phyloP scores from a whole-genome alignment of 2,797 vertebrate species.

The Hemitrygon akajei region DNA sequence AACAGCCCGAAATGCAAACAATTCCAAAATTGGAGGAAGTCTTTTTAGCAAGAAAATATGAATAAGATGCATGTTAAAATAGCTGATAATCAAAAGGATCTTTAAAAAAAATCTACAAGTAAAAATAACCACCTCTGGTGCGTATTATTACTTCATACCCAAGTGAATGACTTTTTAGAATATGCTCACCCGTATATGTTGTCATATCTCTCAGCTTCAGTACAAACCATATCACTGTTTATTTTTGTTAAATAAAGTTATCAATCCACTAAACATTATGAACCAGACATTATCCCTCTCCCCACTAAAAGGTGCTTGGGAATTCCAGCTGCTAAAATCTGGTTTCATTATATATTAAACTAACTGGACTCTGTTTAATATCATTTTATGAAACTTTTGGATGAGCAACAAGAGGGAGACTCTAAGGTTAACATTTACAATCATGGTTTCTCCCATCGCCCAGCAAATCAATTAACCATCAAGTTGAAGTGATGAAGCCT shows the following conservation, averaged over 20 bases:
- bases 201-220: not conserved
- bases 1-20: conserved; percentile 8
- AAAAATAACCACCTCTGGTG: not conserved
- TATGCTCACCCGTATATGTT: not conserved
- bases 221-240: not conserved
- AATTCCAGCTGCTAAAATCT: not conserved
- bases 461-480: not conserved
- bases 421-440: conserved; percentile 28
- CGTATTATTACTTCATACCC: not conserved
- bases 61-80: conserved; percentile 25
- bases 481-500: not conserved
- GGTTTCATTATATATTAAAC: not conserved
- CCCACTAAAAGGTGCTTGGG: not conserved
- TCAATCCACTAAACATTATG: not conserved
- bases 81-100: not conserved
- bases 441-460: not conserved
- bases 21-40: not conserved
- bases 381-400: not conserved
- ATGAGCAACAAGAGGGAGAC: not conserved
- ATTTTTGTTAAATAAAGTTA: conserved; percentile 30
- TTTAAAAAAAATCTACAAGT: not conserved
- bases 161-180: conserved; percentile 5
- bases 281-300: not conserved
- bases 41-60: not conserved
- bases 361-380: not conserved